phyloP scores from a whole-genome alignment of 2,113 vertebrate species.

The Carlito syrichta region DNA sequence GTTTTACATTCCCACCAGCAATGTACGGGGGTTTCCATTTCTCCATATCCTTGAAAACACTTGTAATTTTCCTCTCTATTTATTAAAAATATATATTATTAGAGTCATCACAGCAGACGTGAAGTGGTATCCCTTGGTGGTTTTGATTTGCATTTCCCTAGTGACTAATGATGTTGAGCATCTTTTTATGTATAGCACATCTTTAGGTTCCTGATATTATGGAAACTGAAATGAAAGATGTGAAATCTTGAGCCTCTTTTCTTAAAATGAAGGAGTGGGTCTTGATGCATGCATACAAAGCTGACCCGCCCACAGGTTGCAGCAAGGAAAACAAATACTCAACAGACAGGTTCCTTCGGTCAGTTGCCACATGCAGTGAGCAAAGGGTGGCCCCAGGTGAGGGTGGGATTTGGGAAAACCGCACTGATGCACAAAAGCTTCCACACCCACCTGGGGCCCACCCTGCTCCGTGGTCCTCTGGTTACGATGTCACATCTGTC shows the following conservation, averaged over 20 bases:
- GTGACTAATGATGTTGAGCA: background rate
- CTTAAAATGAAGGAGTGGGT: background rate
- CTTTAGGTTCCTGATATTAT: background rate
- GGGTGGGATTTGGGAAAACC: background rate
- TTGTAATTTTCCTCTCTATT: background rate
- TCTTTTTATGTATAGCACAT: background rate
- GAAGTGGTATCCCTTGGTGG: background rate
- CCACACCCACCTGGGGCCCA: background rate
- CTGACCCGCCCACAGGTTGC: background rate
- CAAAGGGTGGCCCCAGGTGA: background rate
- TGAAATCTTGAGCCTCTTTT: background rate
- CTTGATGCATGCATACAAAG: background rate
- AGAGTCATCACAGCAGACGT: background rate
- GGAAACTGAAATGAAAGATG: background rate
- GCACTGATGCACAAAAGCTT: background rate
- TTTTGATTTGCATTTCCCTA: constrained; percentile 11
- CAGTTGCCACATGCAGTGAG: background rate
- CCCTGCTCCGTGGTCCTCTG: background rate
- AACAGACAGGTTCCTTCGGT: background rate
- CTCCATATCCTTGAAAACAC: background rate
- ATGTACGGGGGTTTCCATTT: background rate
- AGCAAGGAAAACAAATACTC: background rate
- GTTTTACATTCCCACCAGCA: background rate
- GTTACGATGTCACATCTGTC: background rate
- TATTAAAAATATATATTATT: background rate